Conservation (phyloP, 1,140 invertebrate species). For the Apis mellifera region DNA sequence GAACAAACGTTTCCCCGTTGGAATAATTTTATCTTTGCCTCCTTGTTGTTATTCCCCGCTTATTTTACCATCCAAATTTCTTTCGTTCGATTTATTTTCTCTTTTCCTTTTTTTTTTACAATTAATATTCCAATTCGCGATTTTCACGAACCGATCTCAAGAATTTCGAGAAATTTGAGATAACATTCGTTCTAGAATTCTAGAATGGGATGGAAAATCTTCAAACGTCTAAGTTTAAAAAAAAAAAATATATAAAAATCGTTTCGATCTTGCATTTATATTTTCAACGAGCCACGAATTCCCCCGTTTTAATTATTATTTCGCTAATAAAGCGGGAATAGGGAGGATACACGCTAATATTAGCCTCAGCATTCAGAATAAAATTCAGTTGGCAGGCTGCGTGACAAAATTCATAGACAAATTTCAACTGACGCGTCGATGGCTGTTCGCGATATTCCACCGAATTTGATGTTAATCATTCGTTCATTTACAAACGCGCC, state of each 20-base stretch:
- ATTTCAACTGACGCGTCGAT: slow-evolving; percentile 36
- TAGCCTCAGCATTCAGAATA: slow-evolving; percentile 25
- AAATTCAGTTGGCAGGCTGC: slow-evolving; percentile 12
- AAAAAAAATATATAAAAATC: not conserved
- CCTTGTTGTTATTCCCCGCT: not conserved
- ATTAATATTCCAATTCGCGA: not conserved
- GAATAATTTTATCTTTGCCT: slow-evolving; percentile 4
- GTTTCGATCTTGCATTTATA: not conserved
- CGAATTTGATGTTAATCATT: slow-evolving; percentile 45
- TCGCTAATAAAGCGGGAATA: slow-evolving; percentile 28
- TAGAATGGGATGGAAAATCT: no score
- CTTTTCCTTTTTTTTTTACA: no score
- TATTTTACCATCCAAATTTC: not conserved
- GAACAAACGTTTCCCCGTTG: slow-evolving; percentile 11
- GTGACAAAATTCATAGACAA: slow-evolving; percentile 47
- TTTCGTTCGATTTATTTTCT: slow-evolving; percentile 5
- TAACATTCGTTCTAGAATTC: no score
- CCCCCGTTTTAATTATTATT: slow-evolving; percentile 7
- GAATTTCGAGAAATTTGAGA: no score
- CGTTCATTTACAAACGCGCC: slow-evolving; percentile 46
- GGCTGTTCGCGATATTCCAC: slow-evolving; percentile 40
- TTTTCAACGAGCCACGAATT: not conserved
- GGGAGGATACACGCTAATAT: slow-evolving; percentile 5
- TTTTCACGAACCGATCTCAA: not conserved
- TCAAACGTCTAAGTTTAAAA: no score